Evolutionary conservation across 1,140 invertebrate genomes (phyloP).

Genomic region (Caenorhabditis tropicalis): DNA sequence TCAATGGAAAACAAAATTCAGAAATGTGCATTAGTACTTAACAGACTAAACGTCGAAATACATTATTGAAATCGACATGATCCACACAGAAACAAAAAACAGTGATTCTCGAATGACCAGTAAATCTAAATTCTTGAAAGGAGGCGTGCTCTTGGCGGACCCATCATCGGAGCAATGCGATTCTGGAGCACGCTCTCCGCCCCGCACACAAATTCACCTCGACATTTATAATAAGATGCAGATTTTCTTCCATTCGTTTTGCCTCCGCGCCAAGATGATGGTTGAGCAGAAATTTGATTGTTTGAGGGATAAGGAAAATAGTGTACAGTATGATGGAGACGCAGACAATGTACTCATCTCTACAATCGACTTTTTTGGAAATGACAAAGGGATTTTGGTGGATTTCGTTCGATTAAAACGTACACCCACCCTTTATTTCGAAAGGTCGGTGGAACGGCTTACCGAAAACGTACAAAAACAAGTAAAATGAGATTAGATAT

Average conservation of each 20-base stretch:
- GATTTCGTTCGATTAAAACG: neutral
- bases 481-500: neutral
- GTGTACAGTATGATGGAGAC: constrained; percentile 6
- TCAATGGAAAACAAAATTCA: no score
- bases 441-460: neutral
- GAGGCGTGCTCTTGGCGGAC: neutral
- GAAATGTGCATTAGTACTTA: no score
- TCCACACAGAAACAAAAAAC: neutral
- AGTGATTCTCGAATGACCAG: neutral
- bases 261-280: constrained; percentile 7
- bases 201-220: constrained; percentile 41
- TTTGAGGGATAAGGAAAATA: neutral
- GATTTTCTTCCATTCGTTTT: constrained; percentile 15
- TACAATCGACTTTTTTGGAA: neutral
- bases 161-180: neutral
- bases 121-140: no score
- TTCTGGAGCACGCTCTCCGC: neutral
- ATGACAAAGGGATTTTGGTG: constrained; percentile 6
- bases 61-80: no score
- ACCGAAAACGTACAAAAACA: neutral
- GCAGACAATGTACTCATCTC: constrained; percentile 12
- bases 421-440: neutral
- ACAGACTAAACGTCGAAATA: no score
- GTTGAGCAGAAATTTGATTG: constrained; percentile 43
- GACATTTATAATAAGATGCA: constrained; percentile 33